Conservation (phyloP, 2,888 invertebrate species). For the Pristionchus mayeri region DNA sequence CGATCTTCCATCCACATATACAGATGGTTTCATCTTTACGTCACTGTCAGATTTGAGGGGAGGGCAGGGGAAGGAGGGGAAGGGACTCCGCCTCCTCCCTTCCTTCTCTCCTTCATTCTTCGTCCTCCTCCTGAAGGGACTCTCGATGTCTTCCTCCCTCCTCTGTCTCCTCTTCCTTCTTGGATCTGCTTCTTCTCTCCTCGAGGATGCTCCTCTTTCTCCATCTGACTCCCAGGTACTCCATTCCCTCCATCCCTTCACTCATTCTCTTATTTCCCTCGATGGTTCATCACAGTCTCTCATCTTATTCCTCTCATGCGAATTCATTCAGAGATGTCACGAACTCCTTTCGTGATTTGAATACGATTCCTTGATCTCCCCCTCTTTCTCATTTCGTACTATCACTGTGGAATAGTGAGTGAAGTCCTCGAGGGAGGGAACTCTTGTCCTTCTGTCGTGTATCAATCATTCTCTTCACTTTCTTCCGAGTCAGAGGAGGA, state of each 20-base stretch:
- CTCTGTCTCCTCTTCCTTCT: not conserved
- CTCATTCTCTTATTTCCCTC: not conserved
- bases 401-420: not conserved
- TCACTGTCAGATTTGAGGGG: not conserved
- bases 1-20: not conserved
- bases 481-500: not conserved
- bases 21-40: not conserved
- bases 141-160: constrained; percentile 32
- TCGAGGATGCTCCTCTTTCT: constrained; percentile 14
- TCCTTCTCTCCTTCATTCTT: constrained; percentile 31
- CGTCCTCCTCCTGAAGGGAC: not conserved
- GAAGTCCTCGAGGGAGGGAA: not conserved
- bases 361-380: not conserved
- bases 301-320: not conserved
- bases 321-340: not conserved
- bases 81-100: constrained; percentile 10
- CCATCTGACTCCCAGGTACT: not conserved
- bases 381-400: not conserved
- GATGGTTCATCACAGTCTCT: not conserved
- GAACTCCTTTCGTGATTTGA: not conserved
- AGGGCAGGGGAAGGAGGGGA: constrained; percentile 10
- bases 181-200: not conserved
- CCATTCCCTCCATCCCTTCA: not conserved
- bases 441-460: constrained; percentile 14
- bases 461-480: not conserved